Evolutionary conservation across 2,888 invertebrate species (phyloP).

Genomic region (Drosophila neotestacea): DNA sequence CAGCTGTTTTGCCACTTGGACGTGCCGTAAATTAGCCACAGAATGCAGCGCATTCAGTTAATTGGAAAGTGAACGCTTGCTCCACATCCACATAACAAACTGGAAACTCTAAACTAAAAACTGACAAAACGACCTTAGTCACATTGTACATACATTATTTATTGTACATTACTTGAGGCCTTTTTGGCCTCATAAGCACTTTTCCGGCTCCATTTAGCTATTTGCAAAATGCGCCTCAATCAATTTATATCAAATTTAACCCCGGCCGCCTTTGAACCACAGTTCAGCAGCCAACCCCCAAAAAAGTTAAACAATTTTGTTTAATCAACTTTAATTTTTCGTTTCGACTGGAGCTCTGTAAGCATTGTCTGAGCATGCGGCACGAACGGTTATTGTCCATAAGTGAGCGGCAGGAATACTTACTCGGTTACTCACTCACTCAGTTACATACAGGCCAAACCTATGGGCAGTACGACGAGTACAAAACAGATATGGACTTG

Average conservation of each 20-base stretch:
- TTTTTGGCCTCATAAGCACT: slow-evolving; percentile 25
- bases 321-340: slow-evolving; percentile 67
- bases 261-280: slow-evolving; percentile 63
- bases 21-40: slow-evolving; percentile 74
- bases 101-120: neutral
- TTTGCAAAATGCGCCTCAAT: slow-evolving; percentile 57
- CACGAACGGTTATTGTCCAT: slow-evolving; percentile 50
- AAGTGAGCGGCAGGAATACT: slow-evolving; percentile 48
- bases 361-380: slow-evolving; percentile 38
- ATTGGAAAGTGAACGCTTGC: slow-evolving; percentile 66
- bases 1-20: slow-evolving; percentile 73
- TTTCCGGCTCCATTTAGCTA: slow-evolving; percentile 28
- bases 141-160: slow-evolving; percentile 20
- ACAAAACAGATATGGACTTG: slow-evolving; percentile 38
- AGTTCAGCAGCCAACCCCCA: slow-evolving; percentile 55
- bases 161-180: slow-evolving; percentile 35
- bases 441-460: slow-evolving; percentile 12
- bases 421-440: slow-evolving; percentile 5
- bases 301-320: slow-evolving; percentile 75
- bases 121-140: slow-evolving; percentile 28
- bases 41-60: slow-evolving; percentile 44
- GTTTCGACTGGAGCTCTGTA: slow-evolving; percentile 5
- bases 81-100: slow-evolving; percentile 14
- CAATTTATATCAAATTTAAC: slow-evolving; percentile 79
- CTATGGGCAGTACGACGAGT: slow-evolving; percentile 11